Evolutionary conservation across 2,888 invertebrate genomes (phyloP).

Genomic region (Cylloceria caligata): DNA sequence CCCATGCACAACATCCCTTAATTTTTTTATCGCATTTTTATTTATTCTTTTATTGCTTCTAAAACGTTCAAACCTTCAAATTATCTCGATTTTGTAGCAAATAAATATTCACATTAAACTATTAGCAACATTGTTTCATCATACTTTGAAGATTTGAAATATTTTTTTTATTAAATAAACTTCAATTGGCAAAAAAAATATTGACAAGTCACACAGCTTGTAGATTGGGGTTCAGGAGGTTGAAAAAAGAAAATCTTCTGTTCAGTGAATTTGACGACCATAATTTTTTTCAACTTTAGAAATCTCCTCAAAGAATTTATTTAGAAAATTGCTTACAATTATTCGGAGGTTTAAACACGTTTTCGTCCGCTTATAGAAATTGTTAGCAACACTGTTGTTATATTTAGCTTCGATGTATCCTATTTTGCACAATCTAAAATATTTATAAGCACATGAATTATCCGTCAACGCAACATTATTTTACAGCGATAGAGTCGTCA

Average conservation of each 20-base stretch:
- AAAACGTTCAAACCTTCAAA: background rate
- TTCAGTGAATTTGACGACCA: too few species aligned
- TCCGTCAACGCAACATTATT: background rate
- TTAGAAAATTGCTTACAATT: too few species aligned
- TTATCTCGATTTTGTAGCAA: background rate
- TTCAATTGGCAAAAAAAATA: too few species aligned
- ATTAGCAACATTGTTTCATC: too few species aligned
- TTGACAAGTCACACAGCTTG: too few species aligned
- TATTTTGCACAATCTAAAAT: background rate
- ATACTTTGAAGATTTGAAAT: too few species aligned
- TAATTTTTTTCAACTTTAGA: too few species aligned
- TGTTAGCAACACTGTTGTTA: background rate
- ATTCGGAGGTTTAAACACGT: background rate
- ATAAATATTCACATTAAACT: too few species aligned
- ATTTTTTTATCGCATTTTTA: constrained; percentile 42
- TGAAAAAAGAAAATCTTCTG: too few species aligned
- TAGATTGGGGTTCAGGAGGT: too few species aligned
- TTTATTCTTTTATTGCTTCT: constrained; percentile 8
- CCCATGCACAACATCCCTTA: constrained; percentile 66
- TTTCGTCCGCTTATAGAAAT: constrained; percentile 23
- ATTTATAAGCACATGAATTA: background rate
- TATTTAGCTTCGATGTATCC: background rate
- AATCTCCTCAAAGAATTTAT: too few species aligned
- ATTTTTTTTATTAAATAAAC: too few species aligned
- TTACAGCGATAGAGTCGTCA: background rate